phyloP scores from a whole-genome alignment of 2,113 vertebrate genomes.

The Mugil cephalus region DNA sequence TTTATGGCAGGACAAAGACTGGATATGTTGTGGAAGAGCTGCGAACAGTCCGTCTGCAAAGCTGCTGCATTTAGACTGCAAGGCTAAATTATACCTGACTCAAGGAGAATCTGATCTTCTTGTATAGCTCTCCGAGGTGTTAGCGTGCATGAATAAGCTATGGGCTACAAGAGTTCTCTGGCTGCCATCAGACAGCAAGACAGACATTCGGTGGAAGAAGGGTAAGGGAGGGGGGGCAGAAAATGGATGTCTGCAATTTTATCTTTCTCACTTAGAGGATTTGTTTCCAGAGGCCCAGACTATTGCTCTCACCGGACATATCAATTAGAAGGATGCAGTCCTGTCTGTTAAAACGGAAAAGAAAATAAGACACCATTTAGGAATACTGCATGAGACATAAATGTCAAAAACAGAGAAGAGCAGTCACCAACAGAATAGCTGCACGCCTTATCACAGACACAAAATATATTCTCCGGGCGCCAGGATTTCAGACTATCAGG shows the following conservation, averaged over 20 bases:
- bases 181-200: conserved; percentile 60
- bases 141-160: conserved; percentile 77
- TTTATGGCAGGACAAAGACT: conserved; percentile 57
- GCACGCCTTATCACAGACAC: conserved; percentile 39
- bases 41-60: conserved; percentile 53
- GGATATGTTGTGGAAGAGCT: conserved; percentile 48
- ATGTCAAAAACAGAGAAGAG: conserved; percentile 49
- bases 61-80: conserved; percentile 52
- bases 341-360: conserved; percentile 39
- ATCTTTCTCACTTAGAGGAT: conserved; percentile 46
- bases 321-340: conserved; percentile 50
- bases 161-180: conserved; percentile 67
- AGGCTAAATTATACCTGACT: conserved; percentile 73
- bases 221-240: not conserved
- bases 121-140: conserved; percentile 69
- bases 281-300: conserved; percentile 27
- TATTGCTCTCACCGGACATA: conserved; percentile 22
- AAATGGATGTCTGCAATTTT: conserved; percentile 61
- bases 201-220: conserved; percentile 41
- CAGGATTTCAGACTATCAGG: conserved; percentile 38
- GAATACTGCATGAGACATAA: conserved; percentile 32
- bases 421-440: conserved; percentile 35
- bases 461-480: conserved; percentile 43
- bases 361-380: conserved; percentile 35
- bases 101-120: conserved; percentile 68